Evolutionary conservation across 2,888 invertebrate genomes (phyloP).

Genomic region (Drosophila aldrichi): DNA sequence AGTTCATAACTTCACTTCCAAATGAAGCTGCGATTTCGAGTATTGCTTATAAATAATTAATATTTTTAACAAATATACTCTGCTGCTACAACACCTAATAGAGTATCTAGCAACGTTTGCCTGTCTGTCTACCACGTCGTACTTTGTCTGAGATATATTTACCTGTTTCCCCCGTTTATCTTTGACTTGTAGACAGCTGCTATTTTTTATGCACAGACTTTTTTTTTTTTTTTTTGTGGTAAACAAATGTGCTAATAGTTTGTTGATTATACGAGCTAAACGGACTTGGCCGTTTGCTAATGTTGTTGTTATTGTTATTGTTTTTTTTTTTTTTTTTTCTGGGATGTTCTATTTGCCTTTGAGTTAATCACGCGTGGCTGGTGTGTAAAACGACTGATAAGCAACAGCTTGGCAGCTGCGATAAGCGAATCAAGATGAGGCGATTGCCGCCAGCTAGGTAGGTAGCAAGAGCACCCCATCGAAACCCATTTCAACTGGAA

Average conservation of each 20-base stretch:
- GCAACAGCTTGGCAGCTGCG: constrained; percentile 27
- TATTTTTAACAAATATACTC: not conserved
- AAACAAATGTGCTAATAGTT: constrained; percentile 58
- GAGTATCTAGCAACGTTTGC: constrained; percentile 11
- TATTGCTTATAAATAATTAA: not conserved
- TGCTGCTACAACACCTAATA: not conserved
- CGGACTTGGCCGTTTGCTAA: constrained; percentile 4
- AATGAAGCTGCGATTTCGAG: not conserved
- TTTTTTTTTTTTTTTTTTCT: too few relatives aligned
- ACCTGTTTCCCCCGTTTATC: constrained; percentile 10
- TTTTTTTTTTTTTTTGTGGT: constrained; percentile 14
- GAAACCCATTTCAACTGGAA: constrained; percentile 4
- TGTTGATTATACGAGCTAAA: constrained; percentile 10
- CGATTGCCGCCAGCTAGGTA: constrained; percentile 4
- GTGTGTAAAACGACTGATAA: constrained; percentile 50
- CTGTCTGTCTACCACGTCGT: constrained; percentile 8
- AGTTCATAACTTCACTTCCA: too few relatives aligned
- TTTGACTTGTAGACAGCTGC: not conserved
- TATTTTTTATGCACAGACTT: not conserved
- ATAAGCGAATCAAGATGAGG: constrained; percentile 25
- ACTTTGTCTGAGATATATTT: constrained; percentile 8
- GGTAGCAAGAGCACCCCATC: not conserved
- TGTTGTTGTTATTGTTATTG: not conserved
- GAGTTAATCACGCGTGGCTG: constrained; percentile 53
- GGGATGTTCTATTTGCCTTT: constrained; percentile 41